Evolutionary conservation across 2,888 invertebrate genomes (phyloP).

Genomic region (Cephus rjabovi): DNA sequence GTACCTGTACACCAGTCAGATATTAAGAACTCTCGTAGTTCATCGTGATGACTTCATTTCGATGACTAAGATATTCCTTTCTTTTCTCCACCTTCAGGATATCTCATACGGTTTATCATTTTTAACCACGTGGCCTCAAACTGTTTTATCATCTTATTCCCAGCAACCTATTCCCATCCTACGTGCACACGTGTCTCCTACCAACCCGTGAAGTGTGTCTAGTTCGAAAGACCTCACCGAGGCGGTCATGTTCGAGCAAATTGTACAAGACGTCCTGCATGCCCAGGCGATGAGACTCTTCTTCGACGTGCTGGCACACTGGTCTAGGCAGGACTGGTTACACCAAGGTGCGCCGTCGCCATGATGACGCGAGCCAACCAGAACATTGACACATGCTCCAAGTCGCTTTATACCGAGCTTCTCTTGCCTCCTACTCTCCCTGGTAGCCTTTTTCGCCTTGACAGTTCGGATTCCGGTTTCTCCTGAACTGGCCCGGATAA

Average conservation of each 20-base stretch:
- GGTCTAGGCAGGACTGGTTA: neutral
- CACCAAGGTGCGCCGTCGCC: constrained; percentile 2
- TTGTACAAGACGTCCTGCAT: constrained; percentile 57
- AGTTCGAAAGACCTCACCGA: constrained; percentile 34
- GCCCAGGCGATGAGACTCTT: constrained; percentile 49
- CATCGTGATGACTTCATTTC: neutral
- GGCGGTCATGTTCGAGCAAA: constrained; percentile 59
- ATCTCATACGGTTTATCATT: neutral
- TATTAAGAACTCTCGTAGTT: neutral
- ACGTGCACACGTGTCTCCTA: neutral
- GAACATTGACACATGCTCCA: constrained; percentile 2
- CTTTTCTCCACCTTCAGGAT: neutral
- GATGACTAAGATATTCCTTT: neutral
- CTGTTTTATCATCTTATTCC: neutral
- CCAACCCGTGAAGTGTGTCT: neutral
- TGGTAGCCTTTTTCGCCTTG: neutral
- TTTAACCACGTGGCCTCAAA: neutral
- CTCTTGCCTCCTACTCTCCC: neutral
- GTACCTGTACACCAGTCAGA: neutral
- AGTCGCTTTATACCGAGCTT: neutral
- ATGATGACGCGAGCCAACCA: constrained; percentile 5
- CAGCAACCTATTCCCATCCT: neutral
- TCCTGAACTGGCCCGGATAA: neutral
- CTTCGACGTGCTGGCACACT: constrained; percentile 11
- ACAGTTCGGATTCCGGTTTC: neutral